Conservation (phyloP, 2,888 invertebrate species). For the Dyspetes luteomarginatus region DNA sequence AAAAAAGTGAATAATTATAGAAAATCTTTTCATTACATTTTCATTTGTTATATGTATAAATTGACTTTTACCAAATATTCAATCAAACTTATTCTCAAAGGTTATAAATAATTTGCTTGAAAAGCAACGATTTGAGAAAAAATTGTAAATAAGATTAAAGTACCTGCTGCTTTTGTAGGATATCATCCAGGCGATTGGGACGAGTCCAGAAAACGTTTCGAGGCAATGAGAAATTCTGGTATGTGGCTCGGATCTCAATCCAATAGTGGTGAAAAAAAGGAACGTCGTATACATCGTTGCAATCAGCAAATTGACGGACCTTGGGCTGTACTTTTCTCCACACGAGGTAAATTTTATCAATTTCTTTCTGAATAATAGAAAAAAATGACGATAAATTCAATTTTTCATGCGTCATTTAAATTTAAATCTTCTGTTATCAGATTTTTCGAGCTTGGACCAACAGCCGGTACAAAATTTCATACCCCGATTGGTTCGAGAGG, state of each 20-base stretch:
- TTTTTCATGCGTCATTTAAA: too few relatives aligned
- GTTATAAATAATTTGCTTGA: too few relatives aligned
- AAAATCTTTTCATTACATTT: too few relatives aligned
- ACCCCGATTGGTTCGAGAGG: slow-evolving; percentile 79
- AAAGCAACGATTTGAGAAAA: background rate
- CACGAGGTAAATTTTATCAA: too few relatives aligned
- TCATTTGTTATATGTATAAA: too few relatives aligned
- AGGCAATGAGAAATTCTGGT: slow-evolving; percentile 81
- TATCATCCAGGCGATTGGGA: slow-evolving; percentile 32
- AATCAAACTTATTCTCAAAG: too few relatives aligned
- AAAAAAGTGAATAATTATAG: too few relatives aligned
- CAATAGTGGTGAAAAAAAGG: slow-evolving; percentile 84
- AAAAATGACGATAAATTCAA: too few relatives aligned
- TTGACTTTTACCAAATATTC: too few relatives aligned
- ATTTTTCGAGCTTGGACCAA: slow-evolving; percentile 68
- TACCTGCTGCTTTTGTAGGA: background rate
- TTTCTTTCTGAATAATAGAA: too few relatives aligned
- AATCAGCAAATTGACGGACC: slow-evolving; percentile 58
- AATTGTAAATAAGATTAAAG: background rate
- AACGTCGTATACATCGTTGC: slow-evolving; percentile 50
- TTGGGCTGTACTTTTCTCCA: slow-evolving; percentile 67
- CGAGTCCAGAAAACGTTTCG: slow-evolving; percentile 45
- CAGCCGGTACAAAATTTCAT: slow-evolving; percentile 75
- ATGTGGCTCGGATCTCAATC: slow-evolving; percentile 90
- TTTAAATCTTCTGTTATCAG: too few relatives aligned